Base-by-base conservation (phyloP, 2,888 invertebrate genomes). In the Pristionchus fissidentatus region DNA sequence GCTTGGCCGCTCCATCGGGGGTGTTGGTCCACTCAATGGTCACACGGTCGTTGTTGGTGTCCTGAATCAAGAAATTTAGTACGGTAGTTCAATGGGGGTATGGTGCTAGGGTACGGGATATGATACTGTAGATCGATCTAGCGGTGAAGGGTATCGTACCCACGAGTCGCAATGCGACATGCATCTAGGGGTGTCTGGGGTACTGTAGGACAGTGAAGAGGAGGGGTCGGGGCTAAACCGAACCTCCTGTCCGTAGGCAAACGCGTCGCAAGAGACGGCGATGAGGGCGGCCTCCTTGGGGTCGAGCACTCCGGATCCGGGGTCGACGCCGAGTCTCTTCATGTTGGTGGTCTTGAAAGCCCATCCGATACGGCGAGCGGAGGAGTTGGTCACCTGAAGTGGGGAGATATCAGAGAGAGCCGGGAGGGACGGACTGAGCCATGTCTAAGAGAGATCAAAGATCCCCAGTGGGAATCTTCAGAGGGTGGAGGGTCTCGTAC, bases 291-390 rank as follows among this genome's bases (percentile, higher is more conserved):
- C 5, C 60, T 60, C 60, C 32, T 60, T 60, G 32, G 60, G 60
- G 60, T 60, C 60, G 60, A 60, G 60, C 60, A 60, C 60, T 32
- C 32, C 60, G 22, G 60, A 1, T 1, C 3, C 60, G 32, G 60
- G 60, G 29, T 60, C 60, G 32, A 60, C 60, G 29, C 60, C 60
- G 32, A 60, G 60, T 60, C 60, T 60, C 60, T 32, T 60, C 60
- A 60, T 60, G 32, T 60, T 60, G 60, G 60, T 60, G 60, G 60
- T 60, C 60, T 60, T 60, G 60, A 60, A 60, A 10, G 60, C 60
- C 60, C 60, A 60, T 60, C 60, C 60, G 29, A 60, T 60, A 29
- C 60, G 60, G 32, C 60, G 60, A 60, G 60, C 29, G 10, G 60
- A 60, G 10, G 60, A 32, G 22, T 60, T 60, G 60, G 32, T 60